These are phyloP conservation scores for Nephotettix cincticeps DNA, from an alignment of 1,140 invertebrate species.

Conservation along the genomic window DNA sequence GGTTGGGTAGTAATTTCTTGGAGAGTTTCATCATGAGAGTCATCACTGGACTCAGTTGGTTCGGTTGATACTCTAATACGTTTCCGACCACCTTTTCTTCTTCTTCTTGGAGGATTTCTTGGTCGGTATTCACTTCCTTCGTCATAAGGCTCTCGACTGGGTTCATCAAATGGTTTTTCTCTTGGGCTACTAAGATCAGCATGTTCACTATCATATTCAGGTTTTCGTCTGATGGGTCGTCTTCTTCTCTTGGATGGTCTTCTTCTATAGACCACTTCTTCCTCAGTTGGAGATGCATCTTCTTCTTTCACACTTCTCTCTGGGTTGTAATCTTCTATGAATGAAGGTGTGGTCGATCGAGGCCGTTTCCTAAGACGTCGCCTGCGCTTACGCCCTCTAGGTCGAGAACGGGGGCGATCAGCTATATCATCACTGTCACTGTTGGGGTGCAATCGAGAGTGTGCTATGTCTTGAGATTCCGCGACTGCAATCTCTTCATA, in stretches of 20 bases:
- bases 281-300: conserved; percentile 38
- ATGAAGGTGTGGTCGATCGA: conserved; percentile 33
- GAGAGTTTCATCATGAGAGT: not conserved
- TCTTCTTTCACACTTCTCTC: conserved; percentile 13
- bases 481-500: conserved; percentile 26
- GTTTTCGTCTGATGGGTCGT: conserved; percentile 36
- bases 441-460: conserved; percentile 6
- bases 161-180: not conserved
- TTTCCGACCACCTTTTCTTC: conserved; percentile 36
- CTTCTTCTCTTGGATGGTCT: conserved; percentile 48
- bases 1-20: not conserved
- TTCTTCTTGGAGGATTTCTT: conserved; percentile 29
- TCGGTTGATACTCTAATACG: conserved; percentile 25
- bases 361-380: conserved; percentile 36
- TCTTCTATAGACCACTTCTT: conserved; percentile 41
- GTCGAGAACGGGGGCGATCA: not conserved
- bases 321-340: conserved; percentile 17
- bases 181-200: not conserved
- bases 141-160: not conserved
- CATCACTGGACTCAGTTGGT: not conserved
- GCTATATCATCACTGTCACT: not conserved
- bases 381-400: conserved; percentile 32
- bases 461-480: conserved; percentile 27
- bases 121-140: conserved; percentile 22
- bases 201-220: not conserved